phyloP scores from a whole-genome alignment of 2,888 invertebrate genomes.

The Drosophila diplacantha region DNA sequence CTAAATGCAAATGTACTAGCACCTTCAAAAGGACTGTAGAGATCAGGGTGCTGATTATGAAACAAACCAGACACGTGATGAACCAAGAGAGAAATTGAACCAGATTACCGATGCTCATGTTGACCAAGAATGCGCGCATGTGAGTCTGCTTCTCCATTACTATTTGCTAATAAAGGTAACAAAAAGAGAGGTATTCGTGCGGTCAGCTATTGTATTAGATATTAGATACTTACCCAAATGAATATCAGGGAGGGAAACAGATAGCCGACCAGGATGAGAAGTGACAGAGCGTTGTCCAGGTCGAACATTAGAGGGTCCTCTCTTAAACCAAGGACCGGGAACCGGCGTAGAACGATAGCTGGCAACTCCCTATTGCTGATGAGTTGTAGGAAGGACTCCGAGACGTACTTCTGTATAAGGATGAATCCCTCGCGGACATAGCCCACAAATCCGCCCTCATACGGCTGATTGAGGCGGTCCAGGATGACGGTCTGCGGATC shows the following conservation, averaged over 20 bases:
- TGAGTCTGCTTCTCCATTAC: conserved; percentile 41
- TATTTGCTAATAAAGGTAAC: conserved; percentile 40
- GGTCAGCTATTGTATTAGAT: not conserved
- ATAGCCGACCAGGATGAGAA: conserved; percentile 87
- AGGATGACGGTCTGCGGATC: conserved; percentile 23
- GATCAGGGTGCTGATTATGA: conserved; percentile 80
- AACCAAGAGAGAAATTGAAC: conserved; percentile 91
- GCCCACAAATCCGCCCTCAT: conserved; percentile 79
- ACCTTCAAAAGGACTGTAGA: conserved; percentile 79
- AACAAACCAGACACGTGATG: conserved; percentile 83
- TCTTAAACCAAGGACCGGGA: conserved; percentile 78
- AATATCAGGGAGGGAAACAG: conserved; percentile 87
- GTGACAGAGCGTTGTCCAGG: conserved; percentile 82
- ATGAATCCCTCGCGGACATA: conserved; percentile 81
- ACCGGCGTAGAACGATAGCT: conserved; percentile 49
- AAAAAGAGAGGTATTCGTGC: not conserved
- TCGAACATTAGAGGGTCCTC: conserved; percentile 82
- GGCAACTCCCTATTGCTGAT: conserved; percentile 23
- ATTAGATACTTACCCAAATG: conserved; percentile 78
- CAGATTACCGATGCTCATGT: conserved; percentile 80
- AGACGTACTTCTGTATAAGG: conserved; percentile 80
- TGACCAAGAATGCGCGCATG: conserved; percentile 52
- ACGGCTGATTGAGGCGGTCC: conserved; percentile 28
- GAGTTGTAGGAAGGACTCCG: conserved; percentile 74
- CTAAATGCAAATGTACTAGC: not conserved